Conservation (phyloP, 2,888 invertebrate genomes). For the Polietes domitor region DNA sequence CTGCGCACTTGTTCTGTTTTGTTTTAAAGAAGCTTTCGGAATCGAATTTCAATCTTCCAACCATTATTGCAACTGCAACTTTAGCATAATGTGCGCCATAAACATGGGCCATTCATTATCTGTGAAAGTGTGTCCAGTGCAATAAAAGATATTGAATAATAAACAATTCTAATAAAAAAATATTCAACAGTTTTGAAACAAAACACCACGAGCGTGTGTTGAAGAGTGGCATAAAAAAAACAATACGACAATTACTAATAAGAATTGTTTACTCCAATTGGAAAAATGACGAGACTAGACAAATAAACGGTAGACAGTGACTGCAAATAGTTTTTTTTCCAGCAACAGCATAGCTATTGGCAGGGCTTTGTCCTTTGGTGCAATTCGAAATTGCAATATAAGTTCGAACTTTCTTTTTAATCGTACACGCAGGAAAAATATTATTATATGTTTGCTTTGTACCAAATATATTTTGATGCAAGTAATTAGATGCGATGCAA, state of each 20-base stretch:
- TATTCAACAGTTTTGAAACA: conserved; percentile 2
- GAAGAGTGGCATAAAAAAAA: neutral
- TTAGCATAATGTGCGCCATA: neutral
- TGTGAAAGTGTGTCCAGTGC: neutral
- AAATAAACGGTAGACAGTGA: neutral
- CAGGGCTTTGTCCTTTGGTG: too few species aligned
- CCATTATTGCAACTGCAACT: too few species aligned
- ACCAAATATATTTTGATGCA: too few species aligned
- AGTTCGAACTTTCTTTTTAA: too few species aligned
- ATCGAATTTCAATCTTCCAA: too few species aligned
- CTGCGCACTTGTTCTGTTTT: too few species aligned
- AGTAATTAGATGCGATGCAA: too few species aligned
- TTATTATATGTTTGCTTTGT: too few species aligned
- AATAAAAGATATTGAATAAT: neutral
- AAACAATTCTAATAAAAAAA: neutral
- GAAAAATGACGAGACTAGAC: neutral
- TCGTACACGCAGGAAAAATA: too few species aligned
- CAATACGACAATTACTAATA: neutral
- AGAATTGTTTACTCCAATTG: neutral
- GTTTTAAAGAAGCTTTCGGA: too few species aligned
- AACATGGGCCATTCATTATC: neutral
- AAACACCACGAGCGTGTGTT: conserved; percentile 18
- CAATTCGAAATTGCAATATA: too few species aligned
- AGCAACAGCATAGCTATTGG: too few species aligned
- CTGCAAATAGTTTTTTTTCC: neutral